A percentile compares a stretch with the other conserved stretches of the same genome.
These are phyloP conservation scores for Sinopyrophorus schimmeli DNA, from an alignment of 2,888 invertebrate species.

Conservation along the genomic window DNA sequence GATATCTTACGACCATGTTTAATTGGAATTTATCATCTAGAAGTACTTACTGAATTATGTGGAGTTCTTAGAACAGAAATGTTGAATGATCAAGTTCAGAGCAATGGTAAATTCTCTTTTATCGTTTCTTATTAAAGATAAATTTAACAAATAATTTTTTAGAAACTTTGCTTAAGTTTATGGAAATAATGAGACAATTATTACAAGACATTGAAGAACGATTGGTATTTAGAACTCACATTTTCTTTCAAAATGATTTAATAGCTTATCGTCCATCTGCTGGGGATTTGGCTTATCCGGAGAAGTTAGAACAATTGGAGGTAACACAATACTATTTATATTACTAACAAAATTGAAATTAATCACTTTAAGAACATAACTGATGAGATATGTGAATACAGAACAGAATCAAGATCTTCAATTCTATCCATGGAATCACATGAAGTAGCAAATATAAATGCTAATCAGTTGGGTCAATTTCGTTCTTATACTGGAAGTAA, in stretches of 20 bases:
- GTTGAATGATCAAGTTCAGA: slow-evolving; percentile 85
- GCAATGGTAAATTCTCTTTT: slow-evolving; percentile 61
- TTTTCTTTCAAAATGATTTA: slow-evolving; percentile 92
- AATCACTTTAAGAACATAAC: slow-evolving; percentile 43
- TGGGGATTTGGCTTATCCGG: slow-evolving; percentile 97
- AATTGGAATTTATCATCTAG: slow-evolving; percentile 95
- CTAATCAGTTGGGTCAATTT: slow-evolving; percentile 51
- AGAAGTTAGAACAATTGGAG: slow-evolving; percentile 98
- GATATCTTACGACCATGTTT: slow-evolving; percentile 91
- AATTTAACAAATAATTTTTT: slow-evolving; percentile 14
- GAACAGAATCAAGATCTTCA: slow-evolving; percentile 71
- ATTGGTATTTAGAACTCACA: slow-evolving; percentile 91
- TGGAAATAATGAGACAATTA: slow-evolving; percentile 76
- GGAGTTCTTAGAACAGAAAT: slow-evolving; percentile 90
- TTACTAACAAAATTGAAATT: not conserved
- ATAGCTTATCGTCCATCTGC: slow-evolving; percentile 84
- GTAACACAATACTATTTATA: slow-evolving; percentile 54
- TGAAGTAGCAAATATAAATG: slow-evolving; percentile 70
- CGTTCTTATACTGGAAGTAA: slow-evolving; percentile 57
- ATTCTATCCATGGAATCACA: slow-evolving; percentile 71
- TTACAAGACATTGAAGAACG: slow-evolving; percentile 95
- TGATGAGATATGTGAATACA: slow-evolving; percentile 50
- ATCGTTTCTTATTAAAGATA: not conserved
- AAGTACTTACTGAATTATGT: slow-evolving; percentile 95
- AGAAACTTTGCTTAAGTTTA: slow-evolving; percentile 62